Conservation (phyloP, 1,140 invertebrate genomes). For the Daktulosphaira vitifoliae region DNA sequence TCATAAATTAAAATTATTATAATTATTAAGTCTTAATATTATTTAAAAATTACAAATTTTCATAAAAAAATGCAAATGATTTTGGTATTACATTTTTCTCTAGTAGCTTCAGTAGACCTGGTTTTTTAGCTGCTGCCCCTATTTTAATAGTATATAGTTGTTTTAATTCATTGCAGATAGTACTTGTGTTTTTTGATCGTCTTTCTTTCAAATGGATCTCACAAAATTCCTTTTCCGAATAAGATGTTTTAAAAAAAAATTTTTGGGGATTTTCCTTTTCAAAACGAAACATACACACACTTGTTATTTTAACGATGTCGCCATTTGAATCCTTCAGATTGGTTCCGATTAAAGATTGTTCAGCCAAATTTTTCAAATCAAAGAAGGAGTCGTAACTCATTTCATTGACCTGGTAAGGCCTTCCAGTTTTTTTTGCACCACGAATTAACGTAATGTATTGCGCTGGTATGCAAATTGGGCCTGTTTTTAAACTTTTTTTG, state of each 20-base stretch:
- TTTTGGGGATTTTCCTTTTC: background rate
- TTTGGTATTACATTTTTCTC: background rate
- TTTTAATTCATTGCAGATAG: background rate
- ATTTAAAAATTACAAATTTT: background rate
- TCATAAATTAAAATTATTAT: background rate
- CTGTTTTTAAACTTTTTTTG: background rate
- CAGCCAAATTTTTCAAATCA: conserved; percentile 6
- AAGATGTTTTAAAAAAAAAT: conserved; percentile 8
- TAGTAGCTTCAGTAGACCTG: conserved; percentile 7
- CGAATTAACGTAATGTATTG: conserved; percentile 34
- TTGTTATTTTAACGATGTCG: background rate
- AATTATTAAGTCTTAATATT: background rate
- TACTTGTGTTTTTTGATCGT: conserved; percentile 1
- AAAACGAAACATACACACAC: background rate
- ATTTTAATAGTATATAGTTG: background rate
- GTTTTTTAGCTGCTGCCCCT: conserved; percentile 2
- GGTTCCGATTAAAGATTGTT: background rate
- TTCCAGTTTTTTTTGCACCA: conserved; percentile 39
- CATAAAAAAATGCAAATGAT: conserved; percentile 5
- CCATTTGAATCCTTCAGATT: conserved; percentile 7
- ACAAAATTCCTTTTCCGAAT: conserved; percentile 3
- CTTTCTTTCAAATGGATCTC: conserved; percentile 6
- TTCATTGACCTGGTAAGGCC: conserved; percentile 38
- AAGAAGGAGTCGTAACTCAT: conserved; percentile 8
- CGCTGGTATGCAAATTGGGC: conserved; percentile 35